Conservation (phyloP, 2,797 vertebrate species). For the Peromyscus nudipes region DNA sequence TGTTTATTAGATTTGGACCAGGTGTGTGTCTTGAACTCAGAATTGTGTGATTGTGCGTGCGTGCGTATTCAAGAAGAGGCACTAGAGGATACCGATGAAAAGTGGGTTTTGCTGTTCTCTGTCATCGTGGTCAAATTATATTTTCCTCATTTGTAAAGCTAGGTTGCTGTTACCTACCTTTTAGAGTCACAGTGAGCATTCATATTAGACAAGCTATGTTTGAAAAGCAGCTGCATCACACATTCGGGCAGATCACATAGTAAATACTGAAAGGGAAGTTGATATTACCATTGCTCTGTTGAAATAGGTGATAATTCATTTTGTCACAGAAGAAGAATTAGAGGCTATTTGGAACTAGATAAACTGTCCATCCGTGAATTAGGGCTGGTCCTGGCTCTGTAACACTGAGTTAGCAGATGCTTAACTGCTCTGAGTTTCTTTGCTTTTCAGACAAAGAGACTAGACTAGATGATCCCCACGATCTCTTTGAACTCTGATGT, state of each 20-base stretch:
- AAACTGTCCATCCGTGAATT: slow-evolving; percentile 38
- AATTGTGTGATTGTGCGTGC: background rate
- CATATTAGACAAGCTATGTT: background rate
- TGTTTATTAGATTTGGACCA: slow-evolving; percentile 27
- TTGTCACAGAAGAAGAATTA: slow-evolving; percentile 59
- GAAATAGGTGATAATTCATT: slow-evolving; percentile 49
- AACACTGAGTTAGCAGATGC: background rate
- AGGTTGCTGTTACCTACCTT: background rate
- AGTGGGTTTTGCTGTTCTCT: slow-evolving; percentile 33
- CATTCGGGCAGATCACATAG: background rate
- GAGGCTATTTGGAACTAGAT: slow-evolving; percentile 53
- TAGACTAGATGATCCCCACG: slow-evolving; percentile 12
- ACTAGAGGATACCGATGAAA: background rate
- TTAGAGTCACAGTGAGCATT: background rate
- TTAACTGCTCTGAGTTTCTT: slow-evolving; percentile 48
- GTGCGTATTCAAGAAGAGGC: background rate
- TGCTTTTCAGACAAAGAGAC: slow-evolving; percentile 43
- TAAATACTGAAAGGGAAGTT: slow-evolving; percentile 35
- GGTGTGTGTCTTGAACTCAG: background rate
- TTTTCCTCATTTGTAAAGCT: slow-evolving; percentile 46
- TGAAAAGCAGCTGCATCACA: background rate
- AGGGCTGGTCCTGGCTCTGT: background rate
- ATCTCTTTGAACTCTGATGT: slow-evolving; percentile 38
- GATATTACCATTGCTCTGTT: slow-evolving; percentile 25
- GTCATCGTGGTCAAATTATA: background rate